Evolutionary conservation across 1,140 invertebrate genomes (phyloP).

Genomic region (honey bee (Apis mellifera)): Amel_HAv3.1 CM009933.2:4889501-4890000

Average conservation of each 20-base stretch:
- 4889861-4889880: background rate
- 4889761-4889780: conserved; percentile 16
- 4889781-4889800: background rate
- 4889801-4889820: background rate
- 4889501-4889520: conserved; percentile 34
- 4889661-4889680: conserved; percentile 57
- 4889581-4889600: background rate
- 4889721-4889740: conserved; percentile 62
- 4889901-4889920: background rate
- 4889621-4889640: background rate
- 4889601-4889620: background rate
- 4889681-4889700: conserved; percentile 55
- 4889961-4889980: background rate
- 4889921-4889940: background rate
- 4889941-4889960: background rate
- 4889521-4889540: conserved; percentile 27
- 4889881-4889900: conserved; percentile 24
- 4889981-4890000: too few relatives aligned
- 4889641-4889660: conserved; percentile 14
- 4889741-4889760: conserved; percentile 50
- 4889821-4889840: background rate
- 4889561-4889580: background rate
- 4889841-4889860: background rate
- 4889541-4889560: too few relatives aligned
- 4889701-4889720: conserved; percentile 40